phyloP scores from a whole-genome alignment of 2,888 invertebrate genomes.

The Ectemnius cavifrons region DNA sequence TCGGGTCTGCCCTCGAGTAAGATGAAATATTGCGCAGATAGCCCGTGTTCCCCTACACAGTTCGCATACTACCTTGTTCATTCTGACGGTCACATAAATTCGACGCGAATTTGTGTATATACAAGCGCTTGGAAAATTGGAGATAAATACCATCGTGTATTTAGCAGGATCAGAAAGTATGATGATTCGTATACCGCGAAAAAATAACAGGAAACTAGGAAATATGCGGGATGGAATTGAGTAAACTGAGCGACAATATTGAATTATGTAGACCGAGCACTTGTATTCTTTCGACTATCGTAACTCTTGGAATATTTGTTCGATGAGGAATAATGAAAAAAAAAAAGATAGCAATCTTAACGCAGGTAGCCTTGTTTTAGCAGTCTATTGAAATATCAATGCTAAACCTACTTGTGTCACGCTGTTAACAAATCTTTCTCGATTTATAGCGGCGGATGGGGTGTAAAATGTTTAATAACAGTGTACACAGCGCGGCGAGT shows the following conservation, averaged over 20 bases:
- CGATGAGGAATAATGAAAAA: no score
- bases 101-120: neutral
- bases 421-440: no score
- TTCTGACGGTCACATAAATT: slow-evolving; percentile 5
- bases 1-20: slow-evolving; percentile 8
- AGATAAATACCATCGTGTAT: slow-evolving; percentile 6
- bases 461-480: no score
- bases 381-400: no score
- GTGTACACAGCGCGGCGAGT: no score
- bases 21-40: slow-evolving; percentile 11
- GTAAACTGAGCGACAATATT: neutral
- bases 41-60: neutral
- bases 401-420: no score
- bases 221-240: neutral
- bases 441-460: no score
- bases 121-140: slow-evolving; percentile 7
- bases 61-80: neutral
- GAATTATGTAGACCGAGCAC: neutral
- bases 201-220: neutral
- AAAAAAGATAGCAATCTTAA: no score
- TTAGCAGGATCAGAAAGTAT: neutral
- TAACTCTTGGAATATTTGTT: neutral
- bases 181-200: neutral
- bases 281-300: neutral
- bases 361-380: no score